Evolutionary conservation across 37 sponge, comb jelly and placozoan genomes (phyloP), one percentile per base, ranked within the genome.

Genomic region (Ephydatia muelleri): DNA sequence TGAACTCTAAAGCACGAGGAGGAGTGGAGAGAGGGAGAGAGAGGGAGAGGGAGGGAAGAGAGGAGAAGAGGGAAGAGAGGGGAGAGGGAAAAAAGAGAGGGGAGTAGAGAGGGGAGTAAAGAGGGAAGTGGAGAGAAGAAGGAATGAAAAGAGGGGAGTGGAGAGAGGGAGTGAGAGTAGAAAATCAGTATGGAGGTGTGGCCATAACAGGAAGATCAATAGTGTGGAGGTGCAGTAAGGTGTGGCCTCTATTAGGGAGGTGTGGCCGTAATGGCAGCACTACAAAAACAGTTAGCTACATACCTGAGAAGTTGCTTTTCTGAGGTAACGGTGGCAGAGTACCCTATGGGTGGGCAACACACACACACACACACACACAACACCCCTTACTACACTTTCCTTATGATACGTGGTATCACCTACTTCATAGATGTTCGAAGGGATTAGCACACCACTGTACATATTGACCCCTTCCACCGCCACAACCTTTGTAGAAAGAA

Each of bases 391-490:
- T 65, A 33, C 72, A 71, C 30, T 21, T 28, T 1, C 30, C 12
- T 12, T 36, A 39, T 21, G 36, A 1, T 76, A 0, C 21, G 48
- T 76, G 21, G 16, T 13, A 38, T 39, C 77, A 38, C 80, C 85
- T 75, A 80, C 75, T 29, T 91, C 88, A 77, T 92, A 85, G 5
- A 92, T 81, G 23, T 31, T 85, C 25, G 85, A 80, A 35, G 86
- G 79, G 0, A 75, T 69, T 23, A 92, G 68, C 33, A 74, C 31
- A 23, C 85, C 79, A 29, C 85, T 76, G 70, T 72, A 83, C 65
- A 57, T 82, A 31, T 88, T 84, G 68, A 82, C 71, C 6, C 89
- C 92, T 40, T 92, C 92, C 47, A 92, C 92, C 25, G 85, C 92
- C 9, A 92, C 66, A 0, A 88, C 78, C 92, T 92, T 77, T 36